Percentiles rank a stretch among this genome's conserved stretches.
Conservation (phyloP, 1,140 invertebrate genomes). For the Drosophila kohkoa region DNA sequence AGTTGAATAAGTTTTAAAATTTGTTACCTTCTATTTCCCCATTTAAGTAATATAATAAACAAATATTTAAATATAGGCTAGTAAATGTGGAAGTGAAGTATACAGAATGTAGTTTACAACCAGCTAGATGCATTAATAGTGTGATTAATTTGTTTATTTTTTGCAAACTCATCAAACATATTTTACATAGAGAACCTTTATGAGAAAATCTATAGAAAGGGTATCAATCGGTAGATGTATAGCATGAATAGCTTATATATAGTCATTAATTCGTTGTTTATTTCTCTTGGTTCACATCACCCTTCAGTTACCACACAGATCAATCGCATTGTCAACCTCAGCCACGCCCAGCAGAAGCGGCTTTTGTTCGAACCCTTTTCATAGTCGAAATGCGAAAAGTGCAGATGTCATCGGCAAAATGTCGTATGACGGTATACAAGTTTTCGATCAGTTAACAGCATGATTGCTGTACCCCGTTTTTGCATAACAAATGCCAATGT, state of each 20-base stretch:
- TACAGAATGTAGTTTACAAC: too few relatives aligned
- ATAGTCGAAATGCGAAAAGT: background rate
- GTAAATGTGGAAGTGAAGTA: too few relatives aligned
- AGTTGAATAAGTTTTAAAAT: too few relatives aligned
- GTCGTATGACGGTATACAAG: constrained; percentile 1
- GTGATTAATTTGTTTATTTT: too few relatives aligned
- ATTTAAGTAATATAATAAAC: too few relatives aligned
- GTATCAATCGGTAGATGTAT: background rate
- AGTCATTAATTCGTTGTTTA: constrained; percentile 1
- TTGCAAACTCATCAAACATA: too few relatives aligned
- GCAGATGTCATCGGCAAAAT: constrained; percentile 38
- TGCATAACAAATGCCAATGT: constrained; percentile 34
- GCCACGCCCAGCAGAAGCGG: too few relatives aligned
- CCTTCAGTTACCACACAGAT: constrained; percentile 6
- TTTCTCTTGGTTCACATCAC: background rate
- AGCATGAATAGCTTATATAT: background rate
- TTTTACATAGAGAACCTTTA: background rate
- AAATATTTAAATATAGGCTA: too few relatives aligned
- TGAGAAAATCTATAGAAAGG: background rate
- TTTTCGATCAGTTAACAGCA: constrained; percentile 30
- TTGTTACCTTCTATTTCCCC: too few relatives aligned
- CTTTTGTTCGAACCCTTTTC: constrained; percentile 20
- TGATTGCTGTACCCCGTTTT: constrained; percentile 26
- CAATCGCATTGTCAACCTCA: background rate
- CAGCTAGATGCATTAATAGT: too few relatives aligned